phyloP scores from a whole-genome alignment of 2,113 vertebrate genomes.

The Alces alces region DNA sequence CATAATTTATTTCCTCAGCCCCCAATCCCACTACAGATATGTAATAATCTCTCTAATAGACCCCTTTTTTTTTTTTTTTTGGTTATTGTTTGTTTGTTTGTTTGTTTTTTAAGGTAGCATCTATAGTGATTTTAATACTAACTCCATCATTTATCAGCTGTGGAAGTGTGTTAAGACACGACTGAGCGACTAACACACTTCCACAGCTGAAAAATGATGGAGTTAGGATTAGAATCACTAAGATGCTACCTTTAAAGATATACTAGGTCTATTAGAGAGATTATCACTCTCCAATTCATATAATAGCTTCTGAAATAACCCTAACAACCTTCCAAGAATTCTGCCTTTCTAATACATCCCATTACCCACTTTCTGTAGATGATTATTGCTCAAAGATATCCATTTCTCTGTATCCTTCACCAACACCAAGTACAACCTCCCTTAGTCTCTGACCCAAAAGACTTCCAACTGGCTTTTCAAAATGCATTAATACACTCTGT shows the following conservation, averaged over 20 bases:
- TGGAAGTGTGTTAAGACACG: not conserved
- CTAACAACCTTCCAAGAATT: not conserved
- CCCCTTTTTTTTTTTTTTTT: not conserved
- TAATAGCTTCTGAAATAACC: not conserved
- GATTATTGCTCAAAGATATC: not conserved
- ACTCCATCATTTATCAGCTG: not conserved
- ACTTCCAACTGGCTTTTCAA: not conserved
- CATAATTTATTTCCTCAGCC: not conserved
- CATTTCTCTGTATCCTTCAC: not conserved
- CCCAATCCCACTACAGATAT: not conserved
- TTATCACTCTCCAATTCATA: not conserved
- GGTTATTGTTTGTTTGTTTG: too few relatives aligned
- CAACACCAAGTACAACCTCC: not conserved
- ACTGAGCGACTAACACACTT: not conserved
- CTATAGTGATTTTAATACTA: not conserved
- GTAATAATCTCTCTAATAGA: not conserved
- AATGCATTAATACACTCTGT: not conserved
- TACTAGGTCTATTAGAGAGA: not conserved
- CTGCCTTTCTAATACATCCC: not conserved
- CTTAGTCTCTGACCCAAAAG: not conserved
- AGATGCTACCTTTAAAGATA: not conserved
- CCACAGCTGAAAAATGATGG: too few relatives aligned
- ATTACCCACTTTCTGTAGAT: not conserved
- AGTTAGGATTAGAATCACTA: not conserved
- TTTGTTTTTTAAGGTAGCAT: not conserved